Evolutionary conservation across 2,797 vertebrate genomes (phyloP).

Genomic region (Carduelis carduelis): DNA sequence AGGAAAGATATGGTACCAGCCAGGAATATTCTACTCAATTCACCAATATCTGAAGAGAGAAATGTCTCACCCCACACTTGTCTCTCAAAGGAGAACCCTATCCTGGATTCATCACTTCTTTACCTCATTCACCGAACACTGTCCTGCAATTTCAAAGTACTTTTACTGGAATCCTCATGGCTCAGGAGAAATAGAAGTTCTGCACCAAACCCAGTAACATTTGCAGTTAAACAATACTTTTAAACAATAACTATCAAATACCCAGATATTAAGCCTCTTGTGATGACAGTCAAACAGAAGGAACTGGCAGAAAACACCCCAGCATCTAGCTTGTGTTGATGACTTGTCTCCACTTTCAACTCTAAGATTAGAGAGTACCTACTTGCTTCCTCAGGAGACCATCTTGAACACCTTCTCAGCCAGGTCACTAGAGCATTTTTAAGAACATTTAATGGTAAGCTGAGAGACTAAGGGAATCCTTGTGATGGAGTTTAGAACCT

Average conservation of each 20-base stretch:
- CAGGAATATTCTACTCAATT: neutral
- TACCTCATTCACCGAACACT: neutral
- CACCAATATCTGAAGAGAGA: neutral
- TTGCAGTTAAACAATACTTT: neutral
- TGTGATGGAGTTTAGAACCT: neutral
- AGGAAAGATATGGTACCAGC: neutral
- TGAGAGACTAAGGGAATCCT: neutral
- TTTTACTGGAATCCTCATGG: neutral
- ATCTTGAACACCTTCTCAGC: neutral
- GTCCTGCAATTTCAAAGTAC: neutral
- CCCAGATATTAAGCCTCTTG: neutral
- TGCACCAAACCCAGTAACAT: neutral
- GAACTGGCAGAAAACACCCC: neutral
- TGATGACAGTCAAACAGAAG: neutral
- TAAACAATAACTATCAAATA: neutral
- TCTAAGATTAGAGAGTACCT: neutral
- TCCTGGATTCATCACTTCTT: neutral
- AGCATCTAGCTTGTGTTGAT: neutral
- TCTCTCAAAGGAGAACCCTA: neutral
- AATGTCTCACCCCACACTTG: neutral
- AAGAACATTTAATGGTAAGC: neutral
- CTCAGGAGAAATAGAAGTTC: neutral
- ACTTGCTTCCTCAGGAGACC: neutral
- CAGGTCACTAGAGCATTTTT: neutral
- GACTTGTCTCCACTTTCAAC: neutral